These are phyloP conservation scores for Drosophila bunnanda DNA, from an alignment of 2,888 invertebrate genomes.

Conservation along the genomic window DNA sequence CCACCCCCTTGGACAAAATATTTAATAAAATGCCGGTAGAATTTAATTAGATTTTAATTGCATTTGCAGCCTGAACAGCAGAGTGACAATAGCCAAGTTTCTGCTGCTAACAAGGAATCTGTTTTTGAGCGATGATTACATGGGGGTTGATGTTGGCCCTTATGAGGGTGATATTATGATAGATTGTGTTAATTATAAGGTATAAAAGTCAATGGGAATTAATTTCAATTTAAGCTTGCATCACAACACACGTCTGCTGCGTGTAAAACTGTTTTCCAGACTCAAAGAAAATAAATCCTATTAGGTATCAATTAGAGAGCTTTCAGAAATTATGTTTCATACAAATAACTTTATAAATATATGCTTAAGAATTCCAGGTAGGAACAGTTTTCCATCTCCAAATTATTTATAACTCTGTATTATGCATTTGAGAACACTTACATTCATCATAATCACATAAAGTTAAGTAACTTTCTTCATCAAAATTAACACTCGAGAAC, in stretches of 20 bases:
- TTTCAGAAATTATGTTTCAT: background rate
- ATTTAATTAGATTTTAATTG: slow-evolving; percentile 79
- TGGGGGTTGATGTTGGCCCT: slow-evolving; percentile 10
- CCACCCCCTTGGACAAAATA: slow-evolving; percentile 42
- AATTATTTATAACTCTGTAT: background rate
- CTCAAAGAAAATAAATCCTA: background rate
- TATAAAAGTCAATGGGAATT: slow-evolving; percentile 19
- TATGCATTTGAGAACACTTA: background rate
- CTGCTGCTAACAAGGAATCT: slow-evolving; percentile 36
- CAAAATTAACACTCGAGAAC: slow-evolving; percentile 21
- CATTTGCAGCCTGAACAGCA: slow-evolving; percentile 52
- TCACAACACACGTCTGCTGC: slow-evolving; percentile 16
- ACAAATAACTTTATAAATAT: background rate
- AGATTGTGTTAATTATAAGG: slow-evolving; percentile 36
- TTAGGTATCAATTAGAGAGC: background rate
- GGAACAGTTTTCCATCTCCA: too few species aligned
- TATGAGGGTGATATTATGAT: slow-evolving; percentile 43
- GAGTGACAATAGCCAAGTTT: slow-evolving; percentile 25
- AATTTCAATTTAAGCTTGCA: slow-evolving; percentile 13
- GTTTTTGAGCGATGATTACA: slow-evolving; percentile 42
- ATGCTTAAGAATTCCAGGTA: too few species aligned
- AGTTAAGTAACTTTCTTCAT: slow-evolving; percentile 9
- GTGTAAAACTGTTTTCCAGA: background rate
- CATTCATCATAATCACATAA: slow-evolving; percentile 10
- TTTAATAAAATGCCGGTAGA: slow-evolving; percentile 75